Conservation (phyloP, 2,113 vertebrate species). For the Eulemur macaco region DNA sequence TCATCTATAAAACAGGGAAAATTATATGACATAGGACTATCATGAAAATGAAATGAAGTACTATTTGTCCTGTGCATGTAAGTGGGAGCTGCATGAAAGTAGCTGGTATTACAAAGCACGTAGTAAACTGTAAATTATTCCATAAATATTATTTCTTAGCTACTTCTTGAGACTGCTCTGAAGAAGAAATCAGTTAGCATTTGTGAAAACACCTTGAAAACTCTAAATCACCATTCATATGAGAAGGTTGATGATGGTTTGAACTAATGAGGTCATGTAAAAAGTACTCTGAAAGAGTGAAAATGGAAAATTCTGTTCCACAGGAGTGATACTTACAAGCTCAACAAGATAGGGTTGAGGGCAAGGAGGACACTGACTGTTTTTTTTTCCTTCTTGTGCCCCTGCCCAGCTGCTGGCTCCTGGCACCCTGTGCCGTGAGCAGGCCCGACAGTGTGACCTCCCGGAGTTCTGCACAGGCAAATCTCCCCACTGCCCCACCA, state of each 20-base stretch:
- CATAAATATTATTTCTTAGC: neutral
- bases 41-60: neutral
- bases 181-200: neutral
- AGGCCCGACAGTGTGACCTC: slow-evolving; percentile 92
- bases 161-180: neutral
- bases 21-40: neutral
- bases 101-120: neutral
- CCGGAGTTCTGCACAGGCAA: slow-evolving; percentile 94
- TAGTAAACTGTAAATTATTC: neutral
- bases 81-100: neutral
- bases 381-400: neutral
- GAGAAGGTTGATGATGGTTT: neutral
- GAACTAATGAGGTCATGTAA: neutral
- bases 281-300: neutral
- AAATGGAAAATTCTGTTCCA: neutral
- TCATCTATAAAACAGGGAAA: neutral
- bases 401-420: slow-evolving; percentile 89
- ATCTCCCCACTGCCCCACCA: slow-evolving; percentile 92
- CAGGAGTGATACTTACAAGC: neutral
- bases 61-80: neutral
- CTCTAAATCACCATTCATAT: neutral
- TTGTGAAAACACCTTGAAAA: neutral
- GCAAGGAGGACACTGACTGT: accelerated
- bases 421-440: slow-evolving; percentile 89
- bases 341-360: neutral